Base-by-base conservation (phyloP, 2,113 vertebrate species). In the Halichoerus grypus region DNA sequence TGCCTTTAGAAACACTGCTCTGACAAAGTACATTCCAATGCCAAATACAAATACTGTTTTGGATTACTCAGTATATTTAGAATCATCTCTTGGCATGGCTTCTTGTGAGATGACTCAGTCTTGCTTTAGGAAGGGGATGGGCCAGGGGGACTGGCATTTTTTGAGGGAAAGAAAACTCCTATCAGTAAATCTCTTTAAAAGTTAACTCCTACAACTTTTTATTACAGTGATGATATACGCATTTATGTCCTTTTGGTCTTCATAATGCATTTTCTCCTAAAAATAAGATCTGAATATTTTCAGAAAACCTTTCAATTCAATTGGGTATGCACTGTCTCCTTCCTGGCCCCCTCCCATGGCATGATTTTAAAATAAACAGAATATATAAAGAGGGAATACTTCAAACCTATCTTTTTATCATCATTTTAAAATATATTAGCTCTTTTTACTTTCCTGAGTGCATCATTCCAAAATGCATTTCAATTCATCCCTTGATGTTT, bases 381-480 rank as follows among this genome's bases (percentile, higher is more conserved):
- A 77, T 1, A 1, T 61, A 31, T 65, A 94, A 97, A 92, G n/a
- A 51, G 49, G 26, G 49, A 72, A 77, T 65, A 49, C 55, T 94
- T 57, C 13, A 65, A 74, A 46, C 22, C 33, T 95, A 22, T 57
- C 83, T 49, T 89, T 93, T 92, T 97, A 79, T 79, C 55, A 61
- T 18, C 91, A 42, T 96, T 98, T 84, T 22, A 33, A 79, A 91
- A 63, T 83, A 55, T 1, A 2, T 65, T 89, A 59, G 77, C 95
- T 97, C 5, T 92, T 98, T 98, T 95, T 97, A 90, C 26, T 65
- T 96, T 94, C 65, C 86, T 85, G 65, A 96, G 71, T 28, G 21
- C 77, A 53, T 4, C 91, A 74, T 95, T 71, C n/a, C 82, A 69
- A 36, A 79, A 46, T 18, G 1, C 0, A 4, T 92, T 97, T 49